Evolutionary conservation across 2,797 vertebrate species (phyloP), one percentile per base, ranked within the genome.

Genomic region (Platalea minor): DNA sequence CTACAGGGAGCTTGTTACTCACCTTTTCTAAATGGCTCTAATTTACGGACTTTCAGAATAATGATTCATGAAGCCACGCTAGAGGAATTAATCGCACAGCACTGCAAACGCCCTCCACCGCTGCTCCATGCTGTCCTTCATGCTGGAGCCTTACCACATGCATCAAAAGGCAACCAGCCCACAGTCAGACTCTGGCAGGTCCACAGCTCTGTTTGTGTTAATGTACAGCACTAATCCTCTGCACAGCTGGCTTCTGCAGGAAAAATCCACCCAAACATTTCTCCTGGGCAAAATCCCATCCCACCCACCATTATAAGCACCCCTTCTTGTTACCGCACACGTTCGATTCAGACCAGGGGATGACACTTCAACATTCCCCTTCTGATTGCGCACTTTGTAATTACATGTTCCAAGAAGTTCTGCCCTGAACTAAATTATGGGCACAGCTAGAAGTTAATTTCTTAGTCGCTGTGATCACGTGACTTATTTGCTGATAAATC

Each of bases 331-430:
- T 5, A 37, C 31, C 69, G 23, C 74, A 18, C 46, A 2, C 2
- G 4, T 26, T 10, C 5, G 2, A 10, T 0, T 5, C 70, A 33
- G 76, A 60, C 3, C 59, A 11, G 73, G 48, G 65, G 43, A 60
- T 0, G 4, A 64, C 45, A 12, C n/a, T 56, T 33, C 3, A 68
- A n/a, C 26, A 1, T 9, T 15, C 23, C 73, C 76, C 46, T 45
- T 4, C 45, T 15, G 7, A 12, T 0, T 20, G 17, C 28, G 37
- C 2, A 1, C 31, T 39, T 46, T 1, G 4, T 2, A 28, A 29
- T 6, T 8, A 29, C 0, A 0, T 0, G 21, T 12, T 48, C 8
- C 31, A 13, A 51, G 45, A 39, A 15, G 11, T 4, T n/a, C 85
- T 76, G 74, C 63, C 74, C 90, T 9, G 11, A 57, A 6, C 67